Evolutionary conservation across 2,113 vertebrate genomes (phyloP), one percentile per base, ranked within the genome.

Genomic region (Smithornis capensis): DNA sequence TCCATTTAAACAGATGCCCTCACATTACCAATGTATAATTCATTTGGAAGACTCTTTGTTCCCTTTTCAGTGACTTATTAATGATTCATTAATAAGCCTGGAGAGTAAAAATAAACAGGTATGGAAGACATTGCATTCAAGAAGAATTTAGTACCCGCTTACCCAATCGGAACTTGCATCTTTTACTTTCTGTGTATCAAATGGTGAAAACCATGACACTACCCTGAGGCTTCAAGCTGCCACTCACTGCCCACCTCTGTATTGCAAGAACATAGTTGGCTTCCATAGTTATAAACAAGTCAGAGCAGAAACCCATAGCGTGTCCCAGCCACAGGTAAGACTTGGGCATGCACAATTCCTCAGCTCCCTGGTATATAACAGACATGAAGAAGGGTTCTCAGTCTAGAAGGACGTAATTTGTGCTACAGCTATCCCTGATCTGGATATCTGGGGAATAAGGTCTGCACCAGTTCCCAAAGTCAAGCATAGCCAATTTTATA

Each of bases 81-180:
- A 93, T 78, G 79, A 90, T 87, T 92, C 86, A 95, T 71, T 93
- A 92, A 82, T 53, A 90, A 84, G 40, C 73, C 76, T 75, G 65
- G 49, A 75, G 60, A 92, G 49, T 59, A 65, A 73, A 64, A 92
- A 60, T 53, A 92, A 92, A 79, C 16, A 88, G 57, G 63, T 73
- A 49, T n/a, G 28, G 79, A 92, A 83, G 68, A 64, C 40, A 76
- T 4, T 45, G 31, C 65, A 68, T 78, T 90, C 44, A 74, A 56
- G 68, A 69, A 67, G 63, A 77, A 63, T 90, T 90, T 67, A 75
- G 71, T 33, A 78, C 56, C 71, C 45, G 55, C 49, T 89, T 78
- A 75, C 28, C 37, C 69, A 49, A 29, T 31, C 38, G 79, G 80
- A 87, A 75, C n/a, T 60, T n/a, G 16, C 25, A 82, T 42, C 64